Percentiles rank a stretch among this genome's conserved stretches.
These are phyloP conservation scores for Phyllopteryx taeniolatus DNA, from an alignment of 2,113 vertebrate genomes.

Conservation along the genomic window DNA sequence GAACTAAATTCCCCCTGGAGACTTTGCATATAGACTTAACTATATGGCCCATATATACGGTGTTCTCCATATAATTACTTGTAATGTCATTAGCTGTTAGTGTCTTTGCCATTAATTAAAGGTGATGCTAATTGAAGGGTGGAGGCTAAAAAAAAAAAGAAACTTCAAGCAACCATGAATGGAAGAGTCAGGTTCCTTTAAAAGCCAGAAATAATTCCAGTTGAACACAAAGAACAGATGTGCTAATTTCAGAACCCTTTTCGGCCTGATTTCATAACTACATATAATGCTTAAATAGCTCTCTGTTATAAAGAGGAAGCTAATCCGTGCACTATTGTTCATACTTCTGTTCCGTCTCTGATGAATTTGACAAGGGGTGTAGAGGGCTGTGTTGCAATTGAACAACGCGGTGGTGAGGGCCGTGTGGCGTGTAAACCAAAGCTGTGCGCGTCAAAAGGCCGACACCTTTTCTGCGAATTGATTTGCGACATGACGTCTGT, in stretches of 20 bases:
- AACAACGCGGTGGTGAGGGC: neutral
- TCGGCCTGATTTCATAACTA: neutral
- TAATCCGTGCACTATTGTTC: neutral
- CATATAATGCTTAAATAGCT: neutral
- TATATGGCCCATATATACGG: conserved; percentile 45
- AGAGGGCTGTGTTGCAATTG: conserved; percentile 2
- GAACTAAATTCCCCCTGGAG: conserved; percentile 33
- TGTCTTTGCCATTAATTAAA: conserved; percentile 16
- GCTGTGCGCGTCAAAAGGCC: neutral
- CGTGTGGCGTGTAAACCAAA: too few species aligned
- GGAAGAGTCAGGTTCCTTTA: neutral
- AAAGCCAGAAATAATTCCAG: neutral
- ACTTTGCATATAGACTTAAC: conserved; percentile 38
- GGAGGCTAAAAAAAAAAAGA: neutral
- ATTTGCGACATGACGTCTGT: neutral
- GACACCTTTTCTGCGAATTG: neutral
- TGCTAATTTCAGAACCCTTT: neutral
- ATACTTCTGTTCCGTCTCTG: neutral
- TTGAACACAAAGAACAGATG: too few species aligned
- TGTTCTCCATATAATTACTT: conserved; percentile 43
- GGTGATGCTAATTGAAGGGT: conserved; percentile 12
- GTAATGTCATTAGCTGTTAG: conserved; percentile 45
- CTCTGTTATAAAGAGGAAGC: neutral
- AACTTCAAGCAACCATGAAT: neutral
- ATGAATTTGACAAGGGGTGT: conserved; percentile 6